phyloP scores from a whole-genome alignment of 2,797 vertebrate genomes.

The Kryptolebias ocellatus region DNA sequence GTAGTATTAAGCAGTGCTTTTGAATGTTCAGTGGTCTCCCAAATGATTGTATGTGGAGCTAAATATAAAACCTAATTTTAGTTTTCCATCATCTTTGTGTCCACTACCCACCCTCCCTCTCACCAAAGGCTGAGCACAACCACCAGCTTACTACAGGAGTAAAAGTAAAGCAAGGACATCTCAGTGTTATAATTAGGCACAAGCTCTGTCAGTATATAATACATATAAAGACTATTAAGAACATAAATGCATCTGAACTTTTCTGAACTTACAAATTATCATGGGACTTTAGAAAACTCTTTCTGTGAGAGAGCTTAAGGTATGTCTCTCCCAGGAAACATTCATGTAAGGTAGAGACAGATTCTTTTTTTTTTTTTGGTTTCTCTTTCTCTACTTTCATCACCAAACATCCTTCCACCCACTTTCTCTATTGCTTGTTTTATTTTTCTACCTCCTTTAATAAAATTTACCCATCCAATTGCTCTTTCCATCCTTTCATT shows the following conservation, averaged over 20 bases:
- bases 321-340: conserved; percentile 61
- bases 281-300: conserved; percentile 51
- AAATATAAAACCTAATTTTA: conserved; percentile 61
- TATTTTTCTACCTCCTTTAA: conserved; percentile 51
- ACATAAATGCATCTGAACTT: conserved; percentile 31
- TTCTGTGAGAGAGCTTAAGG: conserved; percentile 48
- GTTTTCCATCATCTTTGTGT: conserved; percentile 42
- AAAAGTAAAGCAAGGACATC: conserved; percentile 48
- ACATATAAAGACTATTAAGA: conserved; percentile 35
- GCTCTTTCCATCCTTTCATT: conserved; percentile 13
- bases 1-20: conserved; percentile 49
- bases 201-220: conserved; percentile 27
- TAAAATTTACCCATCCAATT: conserved; percentile 45
- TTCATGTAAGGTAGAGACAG: conserved; percentile 62
- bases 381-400: conserved; percentile 37
- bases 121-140: conserved; percentile 39
- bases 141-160: conserved; percentile 47
- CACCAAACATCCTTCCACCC: conserved; percentile 38
- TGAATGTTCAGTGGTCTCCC: conserved; percentile 37
- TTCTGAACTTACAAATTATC: conserved; percentile 25
- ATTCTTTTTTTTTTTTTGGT: conserved; percentile 37
- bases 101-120: conserved; percentile 34
- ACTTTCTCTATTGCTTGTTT: conserved; percentile 38
- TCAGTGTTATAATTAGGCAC: conserved; percentile 38
- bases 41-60: conserved; percentile 49